Evolutionary conservation across 2,888 invertebrate species (phyloP).

Genomic region (Lycocerus yunnanus): DNA sequence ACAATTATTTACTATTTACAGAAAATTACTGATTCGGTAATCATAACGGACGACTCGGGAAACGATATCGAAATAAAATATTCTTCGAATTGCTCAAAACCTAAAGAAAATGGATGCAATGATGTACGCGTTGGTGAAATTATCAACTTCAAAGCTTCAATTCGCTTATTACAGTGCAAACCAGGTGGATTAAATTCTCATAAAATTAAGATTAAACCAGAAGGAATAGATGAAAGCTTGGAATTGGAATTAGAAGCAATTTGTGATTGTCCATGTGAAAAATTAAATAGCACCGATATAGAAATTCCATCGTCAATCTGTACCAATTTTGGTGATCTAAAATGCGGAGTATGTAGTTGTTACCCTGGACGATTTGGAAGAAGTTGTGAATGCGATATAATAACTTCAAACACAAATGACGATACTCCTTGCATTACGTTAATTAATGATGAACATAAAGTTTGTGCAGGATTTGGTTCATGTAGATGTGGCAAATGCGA

Average conservation of each 20-base stretch:
- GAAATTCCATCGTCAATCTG: constrained; percentile 56
- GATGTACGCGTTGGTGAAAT: constrained; percentile 64
- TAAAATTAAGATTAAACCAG: constrained; percentile 68
- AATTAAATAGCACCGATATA: constrained; percentile 49
- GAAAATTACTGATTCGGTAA: constrained; percentile 58
- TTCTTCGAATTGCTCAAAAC: constrained; percentile 55
- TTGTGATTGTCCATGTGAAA: constrained; percentile 77
- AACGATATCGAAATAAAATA: constrained; percentile 63
- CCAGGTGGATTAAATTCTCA: constrained; percentile 52
- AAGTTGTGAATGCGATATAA: constrained; percentile 66
- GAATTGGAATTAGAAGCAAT: constrained; percentile 69
- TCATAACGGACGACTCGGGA: constrained; percentile 53
- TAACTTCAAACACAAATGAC: constrained; percentile 39
- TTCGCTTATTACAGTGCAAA: constrained; percentile 66
- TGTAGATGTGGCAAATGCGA: constrained; percentile 68
- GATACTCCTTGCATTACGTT: constrained; percentile 42
- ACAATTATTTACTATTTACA: constrained; percentile 39
- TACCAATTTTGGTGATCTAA: constrained; percentile 36
- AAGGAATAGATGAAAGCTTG: constrained; percentile 73
- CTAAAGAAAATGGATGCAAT: constrained; percentile 62
- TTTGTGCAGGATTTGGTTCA: constrained; percentile 65
- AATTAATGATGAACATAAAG: constrained; percentile 43
- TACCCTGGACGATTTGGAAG: constrained; percentile 58
- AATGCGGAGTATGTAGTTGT: constrained; percentile 65
- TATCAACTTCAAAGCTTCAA: constrained; percentile 60